Evolutionary conservation across 2,797 vertebrate genomes (phyloP).

Genomic region (Cottoperca gobio): DNA sequence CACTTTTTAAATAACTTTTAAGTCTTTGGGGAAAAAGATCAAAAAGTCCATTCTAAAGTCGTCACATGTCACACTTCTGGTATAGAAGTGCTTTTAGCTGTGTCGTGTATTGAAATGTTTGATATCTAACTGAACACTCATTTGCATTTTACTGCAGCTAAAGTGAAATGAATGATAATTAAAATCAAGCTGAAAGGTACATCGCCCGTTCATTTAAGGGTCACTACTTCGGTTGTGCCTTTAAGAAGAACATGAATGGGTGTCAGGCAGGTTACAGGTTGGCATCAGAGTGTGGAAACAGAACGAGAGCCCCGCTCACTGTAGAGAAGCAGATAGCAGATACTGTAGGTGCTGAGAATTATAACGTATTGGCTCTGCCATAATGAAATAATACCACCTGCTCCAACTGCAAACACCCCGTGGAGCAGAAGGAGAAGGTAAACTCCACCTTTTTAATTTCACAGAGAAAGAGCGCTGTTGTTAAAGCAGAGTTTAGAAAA

Average conservation of each 20-base stretch:
- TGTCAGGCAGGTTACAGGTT: slow-evolving; percentile 37
- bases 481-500: slow-evolving; percentile 52
- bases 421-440: slow-evolving; percentile 53
- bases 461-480: slow-evolving; percentile 53
- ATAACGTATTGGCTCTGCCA: slow-evolving; percentile 68
- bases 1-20: no score
- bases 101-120: slow-evolving; percentile 18
- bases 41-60: no score
- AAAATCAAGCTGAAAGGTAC: slow-evolving; percentile 30
- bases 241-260: slow-evolving; percentile 42
- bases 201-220: slow-evolving; percentile 18
- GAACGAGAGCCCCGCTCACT: slow-evolving; percentile 10
- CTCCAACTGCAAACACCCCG: slow-evolving; percentile 55
- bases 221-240: slow-evolving; percentile 27
- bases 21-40: no score
- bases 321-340: slow-evolving; percentile 57
- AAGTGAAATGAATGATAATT: slow-evolving; percentile 27
- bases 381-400: slow-evolving; percentile 68
- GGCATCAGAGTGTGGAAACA: slow-evolving; percentile 35
- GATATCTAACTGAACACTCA: slow-evolving; percentile 17
- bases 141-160: slow-evolving; percentile 30
- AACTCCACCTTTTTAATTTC: slow-evolving; percentile 55
- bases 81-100: neutral
- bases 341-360: slow-evolving; percentile 77
- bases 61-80: no score